Evolutionary conservation across 2,113 vertebrate genomes (phyloP).

Genomic region (Oriolus oriolus): DNA sequence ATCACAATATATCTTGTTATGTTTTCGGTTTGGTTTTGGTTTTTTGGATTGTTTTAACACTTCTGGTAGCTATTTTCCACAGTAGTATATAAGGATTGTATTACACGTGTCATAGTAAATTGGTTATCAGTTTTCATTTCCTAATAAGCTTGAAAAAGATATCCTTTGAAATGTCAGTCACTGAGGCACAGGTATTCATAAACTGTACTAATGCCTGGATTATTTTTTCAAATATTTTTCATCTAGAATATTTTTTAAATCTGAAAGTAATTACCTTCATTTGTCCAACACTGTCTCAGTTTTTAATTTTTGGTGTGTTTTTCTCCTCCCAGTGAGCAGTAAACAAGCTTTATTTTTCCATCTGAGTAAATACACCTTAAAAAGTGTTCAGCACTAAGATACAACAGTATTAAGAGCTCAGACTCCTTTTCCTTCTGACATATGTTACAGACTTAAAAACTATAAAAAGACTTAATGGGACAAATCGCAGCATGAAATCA

Average conservation of each 20-base stretch:
- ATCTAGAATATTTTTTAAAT: neutral
- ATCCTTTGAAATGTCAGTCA: neutral
- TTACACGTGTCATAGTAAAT: neutral
- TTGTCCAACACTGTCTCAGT: neutral
- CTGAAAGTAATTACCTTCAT: neutral
- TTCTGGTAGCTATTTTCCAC: neutral
- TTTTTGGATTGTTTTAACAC: neutral
- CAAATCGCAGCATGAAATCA: neutral
- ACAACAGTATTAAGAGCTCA: neutral
- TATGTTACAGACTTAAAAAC: neutral
- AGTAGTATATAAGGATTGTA: neutral
- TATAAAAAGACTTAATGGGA: neutral
- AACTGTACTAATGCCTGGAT: neutral
- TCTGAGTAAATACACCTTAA: neutral
- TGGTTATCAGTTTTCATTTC: neutral
- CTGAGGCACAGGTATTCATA: neutral
- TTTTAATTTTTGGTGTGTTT: neutral
- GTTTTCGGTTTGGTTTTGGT: neutral
- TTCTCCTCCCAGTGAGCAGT: neutral
- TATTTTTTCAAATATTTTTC: neutral
- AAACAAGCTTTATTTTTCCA: neutral
- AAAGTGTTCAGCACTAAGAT: neutral
- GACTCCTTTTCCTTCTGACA: neutral
- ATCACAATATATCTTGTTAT: neutral
- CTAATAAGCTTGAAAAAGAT: neutral